A percentile compares a stretch with the other conserved stretches of the same genome.
phyloP scores from a whole-genome alignment of 2,888 invertebrate species.

The Nycteola revayana region DNA sequence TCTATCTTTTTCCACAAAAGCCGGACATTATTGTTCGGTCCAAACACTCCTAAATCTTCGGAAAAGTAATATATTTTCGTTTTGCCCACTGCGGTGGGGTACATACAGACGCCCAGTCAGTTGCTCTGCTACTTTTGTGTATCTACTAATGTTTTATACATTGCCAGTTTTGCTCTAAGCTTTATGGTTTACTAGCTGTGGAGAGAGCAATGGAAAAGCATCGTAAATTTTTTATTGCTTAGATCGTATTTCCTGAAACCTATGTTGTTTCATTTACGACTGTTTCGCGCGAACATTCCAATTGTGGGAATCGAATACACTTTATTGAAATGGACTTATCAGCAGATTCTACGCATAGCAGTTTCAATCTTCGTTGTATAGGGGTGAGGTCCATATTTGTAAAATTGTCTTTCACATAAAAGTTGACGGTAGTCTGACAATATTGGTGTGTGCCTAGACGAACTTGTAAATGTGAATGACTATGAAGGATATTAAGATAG shows the following conservation, averaged over 20 bases:
- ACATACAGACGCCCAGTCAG: conserved; percentile 47
- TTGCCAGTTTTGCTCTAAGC: conserved; percentile 48
- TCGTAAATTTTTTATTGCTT: conserved; percentile 49
- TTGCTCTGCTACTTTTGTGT: conserved; percentile 68
- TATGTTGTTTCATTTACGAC: conserved; percentile 55
- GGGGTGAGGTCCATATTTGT: conserved; percentile 22
- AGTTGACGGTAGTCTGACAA: conserved; percentile 28
- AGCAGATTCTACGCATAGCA: conserved; percentile 11
- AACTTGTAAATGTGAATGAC: conserved; percentile 63
- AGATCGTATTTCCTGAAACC: conserved; percentile 56
- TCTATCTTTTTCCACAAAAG: conserved; percentile 83
- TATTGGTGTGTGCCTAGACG: conserved; percentile 54
- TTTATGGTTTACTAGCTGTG: conserved; percentile 36
- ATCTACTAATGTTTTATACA: conserved; percentile 78
- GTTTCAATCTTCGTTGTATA: conserved; percentile 12
- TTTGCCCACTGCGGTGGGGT: conserved; percentile 78
- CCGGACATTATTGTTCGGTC: conserved; percentile 84
- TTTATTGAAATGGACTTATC: conserved; percentile 28
- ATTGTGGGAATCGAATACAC: conserved; percentile 45
- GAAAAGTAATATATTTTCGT: conserved; percentile 83
- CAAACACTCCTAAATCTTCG: conserved; percentile 83
- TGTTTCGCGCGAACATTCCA: conserved; percentile 49
- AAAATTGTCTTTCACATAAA: not conserved
- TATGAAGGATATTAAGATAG: conserved; percentile 57
- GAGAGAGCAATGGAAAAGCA: conserved; percentile 52